Percentiles rank a stretch among this genome's conserved stretches.
phyloP scores from a whole-genome alignment of 2,888 invertebrate species.

The Patella pellucida region DNA sequence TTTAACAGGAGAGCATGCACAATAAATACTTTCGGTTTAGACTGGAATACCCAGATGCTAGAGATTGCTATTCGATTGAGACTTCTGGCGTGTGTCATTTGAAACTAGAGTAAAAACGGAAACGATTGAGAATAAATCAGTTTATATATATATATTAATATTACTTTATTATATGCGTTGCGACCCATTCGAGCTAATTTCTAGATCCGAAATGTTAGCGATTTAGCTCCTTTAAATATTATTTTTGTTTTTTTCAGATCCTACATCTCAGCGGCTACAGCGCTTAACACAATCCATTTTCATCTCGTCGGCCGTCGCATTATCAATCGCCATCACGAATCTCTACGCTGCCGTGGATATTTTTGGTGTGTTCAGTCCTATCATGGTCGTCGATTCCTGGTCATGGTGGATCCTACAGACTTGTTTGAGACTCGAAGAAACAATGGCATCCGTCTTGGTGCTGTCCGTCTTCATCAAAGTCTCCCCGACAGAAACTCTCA shows the following conservation, averaged over 20 bases:
- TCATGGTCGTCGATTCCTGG: slow-evolving; percentile 46
- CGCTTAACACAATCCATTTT: slow-evolving; percentile 35
- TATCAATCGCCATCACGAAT: slow-evolving; percentile 40
- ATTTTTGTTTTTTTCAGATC: background rate
- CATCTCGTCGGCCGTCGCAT: slow-evolving; percentile 35
- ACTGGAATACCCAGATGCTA: no score
- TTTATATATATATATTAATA: no score
- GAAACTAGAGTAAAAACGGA: no score
- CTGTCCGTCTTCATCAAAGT: slow-evolving; percentile 24
- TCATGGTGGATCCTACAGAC: slow-evolving; percentile 53
- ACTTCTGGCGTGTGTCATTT: no score
- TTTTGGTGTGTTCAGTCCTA: slow-evolving; percentile 47
- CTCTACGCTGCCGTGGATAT: slow-evolving; percentile 44
- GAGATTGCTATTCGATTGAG: no score
- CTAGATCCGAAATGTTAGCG: no score
- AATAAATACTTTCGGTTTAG: no score
- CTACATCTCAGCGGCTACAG: slow-evolving; percentile 26
- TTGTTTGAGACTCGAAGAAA: slow-evolving; percentile 43
- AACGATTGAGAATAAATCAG: no score
- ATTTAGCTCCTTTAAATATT: background rate
- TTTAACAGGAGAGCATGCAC: no score
- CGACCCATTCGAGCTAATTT: no score
- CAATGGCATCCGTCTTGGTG: slow-evolving; percentile 36
- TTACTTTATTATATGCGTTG: no score
- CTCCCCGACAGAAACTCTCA: slow-evolving; percentile 17